phyloP scores from a whole-genome alignment of 2,888 invertebrate species.

The Drosophila sordidapex region DNA sequence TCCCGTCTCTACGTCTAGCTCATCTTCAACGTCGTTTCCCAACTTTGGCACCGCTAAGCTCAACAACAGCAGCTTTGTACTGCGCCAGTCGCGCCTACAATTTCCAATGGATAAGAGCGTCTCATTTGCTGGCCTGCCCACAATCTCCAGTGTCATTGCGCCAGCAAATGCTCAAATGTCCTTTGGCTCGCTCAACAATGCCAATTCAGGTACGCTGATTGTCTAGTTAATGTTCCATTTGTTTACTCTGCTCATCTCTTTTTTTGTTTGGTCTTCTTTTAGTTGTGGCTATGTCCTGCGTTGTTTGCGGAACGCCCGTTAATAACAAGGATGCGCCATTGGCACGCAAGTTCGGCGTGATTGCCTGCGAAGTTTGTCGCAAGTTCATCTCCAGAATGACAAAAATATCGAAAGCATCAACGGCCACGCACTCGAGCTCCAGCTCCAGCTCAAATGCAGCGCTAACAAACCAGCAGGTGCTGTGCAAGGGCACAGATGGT shows the following conservation, averaged over 20 bases:
- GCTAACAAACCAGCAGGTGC: constrained; percentile 82
- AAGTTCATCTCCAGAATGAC: constrained; percentile 93
- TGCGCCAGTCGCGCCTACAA: constrained; percentile 83
- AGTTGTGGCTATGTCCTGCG: constrained; percentile 89
- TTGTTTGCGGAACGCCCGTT: constrained; percentile 91
- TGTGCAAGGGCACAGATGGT: constrained; percentile 82
- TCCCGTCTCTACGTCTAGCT: background rate
- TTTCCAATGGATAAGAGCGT: constrained; percentile 72
- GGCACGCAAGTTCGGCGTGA: constrained; percentile 93
- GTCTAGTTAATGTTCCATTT: background rate
- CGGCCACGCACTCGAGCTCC: constrained; percentile 22
- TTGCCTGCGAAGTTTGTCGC: constrained; percentile 93
- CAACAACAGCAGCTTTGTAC: constrained; percentile 75
- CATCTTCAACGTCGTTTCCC: constrained; percentile 40
- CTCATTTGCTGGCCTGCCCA: constrained; percentile 43
- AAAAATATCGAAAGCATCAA: constrained; percentile 57
- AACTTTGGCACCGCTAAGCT: constrained; percentile 58
- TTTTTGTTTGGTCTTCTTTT: constrained; percentile 6
- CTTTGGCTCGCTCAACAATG: constrained; percentile 51
- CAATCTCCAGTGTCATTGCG: constrained; percentile 58
- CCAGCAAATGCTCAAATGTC: constrained; percentile 38
- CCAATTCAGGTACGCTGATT: constrained; percentile 27
- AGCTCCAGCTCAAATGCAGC: constrained; percentile 26
- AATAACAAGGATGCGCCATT: constrained; percentile 91
- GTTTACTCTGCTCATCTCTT: background rate